Conservation (phyloP, 2,797 vertebrate species). For the Pampus argenteus region DNA sequence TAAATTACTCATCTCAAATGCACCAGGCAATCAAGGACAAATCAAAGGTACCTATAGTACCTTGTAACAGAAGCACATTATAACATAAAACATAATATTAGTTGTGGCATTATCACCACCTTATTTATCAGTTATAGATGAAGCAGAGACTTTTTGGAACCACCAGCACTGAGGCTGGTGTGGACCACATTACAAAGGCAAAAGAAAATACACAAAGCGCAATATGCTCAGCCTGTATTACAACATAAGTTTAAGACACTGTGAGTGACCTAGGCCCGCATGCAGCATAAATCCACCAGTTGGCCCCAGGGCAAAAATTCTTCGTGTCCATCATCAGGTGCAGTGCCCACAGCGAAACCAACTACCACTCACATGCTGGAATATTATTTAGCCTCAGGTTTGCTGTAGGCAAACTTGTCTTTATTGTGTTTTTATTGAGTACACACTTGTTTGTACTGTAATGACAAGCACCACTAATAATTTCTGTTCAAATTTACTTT, state of each 20-base stretch:
- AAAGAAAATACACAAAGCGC: too few relatives aligned
- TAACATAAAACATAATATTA: not conserved
- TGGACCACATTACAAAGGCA: not conserved
- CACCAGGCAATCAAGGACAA: not conserved
- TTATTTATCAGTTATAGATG: not conserved
- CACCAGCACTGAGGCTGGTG: not conserved
- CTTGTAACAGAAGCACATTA: not conserved
- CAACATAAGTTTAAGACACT: not conserved
- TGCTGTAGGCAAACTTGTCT: not conserved
- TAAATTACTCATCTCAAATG: not conserved
- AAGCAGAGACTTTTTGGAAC: not conserved
- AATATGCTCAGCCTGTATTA: not conserved
- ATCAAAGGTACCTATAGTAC: not conserved
- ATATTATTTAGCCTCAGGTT: not conserved
- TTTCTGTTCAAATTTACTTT: not conserved
- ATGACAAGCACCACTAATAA: not conserved
- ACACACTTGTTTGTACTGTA: not conserved
- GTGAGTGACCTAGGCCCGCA: not conserved
- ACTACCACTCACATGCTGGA: not conserved
- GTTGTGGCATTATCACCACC: too few relatives aligned
- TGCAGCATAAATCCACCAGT: conserved; percentile 5
- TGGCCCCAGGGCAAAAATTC: not conserved
- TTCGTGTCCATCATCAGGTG: not conserved
- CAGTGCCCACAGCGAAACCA: conserved; percentile 5
- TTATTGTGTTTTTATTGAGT: not conserved